Evolutionary conservation across 1,140 invertebrate genomes (phyloP).

Genomic region (Calycopis cecrops): DNA sequence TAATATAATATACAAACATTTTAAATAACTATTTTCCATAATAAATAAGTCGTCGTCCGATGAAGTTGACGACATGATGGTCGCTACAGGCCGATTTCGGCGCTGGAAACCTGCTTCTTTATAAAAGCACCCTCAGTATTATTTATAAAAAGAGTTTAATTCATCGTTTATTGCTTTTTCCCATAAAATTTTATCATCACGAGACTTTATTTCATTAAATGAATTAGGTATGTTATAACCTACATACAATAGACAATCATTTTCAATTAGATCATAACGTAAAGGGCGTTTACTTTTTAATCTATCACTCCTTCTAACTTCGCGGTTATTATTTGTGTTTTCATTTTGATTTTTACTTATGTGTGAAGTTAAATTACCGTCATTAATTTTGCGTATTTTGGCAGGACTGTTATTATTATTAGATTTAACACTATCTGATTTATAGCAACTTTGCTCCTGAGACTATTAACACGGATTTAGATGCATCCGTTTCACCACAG

Average conservation of each 20-base stretch:
- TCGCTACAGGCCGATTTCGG: too few species aligned
- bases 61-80: too few species aligned
- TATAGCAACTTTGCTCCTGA: conserved; percentile 16
- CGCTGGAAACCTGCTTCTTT: too few species aligned
- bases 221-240: conserved; percentile 34
- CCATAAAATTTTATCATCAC: conserved; percentile 40
- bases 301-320: conserved; percentile 33
- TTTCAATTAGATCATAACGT: conserved; percentile 32
- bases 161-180: conserved; percentile 50
- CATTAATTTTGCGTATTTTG: conserved; percentile 11
- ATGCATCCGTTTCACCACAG: conserved; percentile 20
- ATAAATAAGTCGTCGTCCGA: too few species aligned
- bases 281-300: conserved; percentile 30
- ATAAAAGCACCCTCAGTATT: too few species aligned
- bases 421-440: conserved; percentile 25
- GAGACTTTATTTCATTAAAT: conserved; percentile 42
- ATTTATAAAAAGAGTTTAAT: conserved; percentile 39
- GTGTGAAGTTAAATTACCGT: not conserved
- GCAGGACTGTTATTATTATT: conserved; percentile 1
- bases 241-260: conserved; percentile 26
- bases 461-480: conserved; percentile 24
- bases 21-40: too few species aligned
- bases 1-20: too few species aligned
- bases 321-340: conserved; percentile 17
- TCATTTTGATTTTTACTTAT: not conserved